Conservation (phyloP, 2,797 vertebrate genomes). For the Champsocephalus esox region DNA sequence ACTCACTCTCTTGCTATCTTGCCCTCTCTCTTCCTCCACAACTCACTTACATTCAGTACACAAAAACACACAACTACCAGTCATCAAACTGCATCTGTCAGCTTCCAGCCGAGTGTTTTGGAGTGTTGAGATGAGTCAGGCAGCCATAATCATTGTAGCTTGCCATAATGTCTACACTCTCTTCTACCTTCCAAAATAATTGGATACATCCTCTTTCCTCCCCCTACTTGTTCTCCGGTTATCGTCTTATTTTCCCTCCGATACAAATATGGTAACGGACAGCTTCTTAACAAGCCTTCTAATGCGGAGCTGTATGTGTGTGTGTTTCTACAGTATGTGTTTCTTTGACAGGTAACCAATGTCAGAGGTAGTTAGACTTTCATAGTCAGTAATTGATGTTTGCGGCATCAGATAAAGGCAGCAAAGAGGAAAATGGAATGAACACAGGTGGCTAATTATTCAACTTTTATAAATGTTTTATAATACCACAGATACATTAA, state of each 20-base stretch:
- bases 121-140: constrained; percentile 38
- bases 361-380: constrained; percentile 31
- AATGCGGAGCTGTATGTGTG: constrained; percentile 15
- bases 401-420: constrained; percentile 21
- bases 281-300: constrained; percentile 28
- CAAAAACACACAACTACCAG: constrained; percentile 27
- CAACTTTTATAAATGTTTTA: neutral
- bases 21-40: neutral
- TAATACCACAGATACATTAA: constrained; percentile 5
- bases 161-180: constrained; percentile 42
- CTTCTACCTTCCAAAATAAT: constrained; percentile 48
- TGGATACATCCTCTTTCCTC: constrained; percentile 19
- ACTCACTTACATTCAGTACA: neutral
- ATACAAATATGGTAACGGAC: constrained; percentile 43
- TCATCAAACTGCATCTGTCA: constrained; percentile 40
- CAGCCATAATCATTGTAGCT: constrained; percentile 46
- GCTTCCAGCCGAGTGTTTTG: constrained; percentile 20
- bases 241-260: constrained; percentile 20
- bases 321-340: neutral
- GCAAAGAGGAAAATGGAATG: neutral
- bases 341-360: constrained; percentile 34
- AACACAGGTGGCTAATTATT: neutral
- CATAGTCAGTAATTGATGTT: constrained; percentile 32
- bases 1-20: neutral
- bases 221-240: constrained; percentile 1